Evolutionary conservation across 2,888 invertebrate genomes (phyloP), one percentile per base, ranked within the genome.

Genomic region (Dusona sp.): DNA sequence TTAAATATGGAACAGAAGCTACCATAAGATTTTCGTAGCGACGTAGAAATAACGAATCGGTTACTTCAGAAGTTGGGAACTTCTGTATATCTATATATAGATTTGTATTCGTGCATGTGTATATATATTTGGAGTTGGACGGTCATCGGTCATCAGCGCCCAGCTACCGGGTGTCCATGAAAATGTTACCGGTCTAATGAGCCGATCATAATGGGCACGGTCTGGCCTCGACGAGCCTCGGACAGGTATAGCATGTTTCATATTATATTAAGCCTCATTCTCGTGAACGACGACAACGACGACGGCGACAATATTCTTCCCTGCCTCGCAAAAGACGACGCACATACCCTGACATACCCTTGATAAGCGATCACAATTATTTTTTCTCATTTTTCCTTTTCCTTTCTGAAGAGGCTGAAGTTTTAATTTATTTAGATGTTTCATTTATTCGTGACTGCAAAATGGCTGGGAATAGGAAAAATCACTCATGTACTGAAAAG

Each of bases 131-230:
- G 42, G 36, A 80, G 38, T 72, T 57, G 67, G 54, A 73, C 81
- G 89, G 88, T 88, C 90, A 91, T 92, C 90, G 89, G 90, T 93
- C 91, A 92, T 93, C 92, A 92, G 89, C 83, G 88, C 88, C 67
- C 61, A 33, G 91, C 91, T 91, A 91, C 91, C 89, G 91, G 89
- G 89, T 91, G 90, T 90, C 90, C 88, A 85, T 89, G 89, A 90
- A 92, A 92, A 91, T 89, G 89, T 90, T 90, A 80, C 89, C 87
- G 79, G 88, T 88, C 88, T 90, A 90, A 91, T 91, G 92, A 91
- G 89, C 90, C 90, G 89, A 88, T 89, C 86, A 90, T 91, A 91
- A 92, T 90, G 88, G 88, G 87, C 85, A 82, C 88, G 86, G 88
- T 79, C 79, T 86, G 89, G 85, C 87, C 87, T 88, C 88, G 87